Evolutionary conservation across 1,140 invertebrate genomes (phyloP).

Genomic region (Zaprionus kolodkinae): DNA sequence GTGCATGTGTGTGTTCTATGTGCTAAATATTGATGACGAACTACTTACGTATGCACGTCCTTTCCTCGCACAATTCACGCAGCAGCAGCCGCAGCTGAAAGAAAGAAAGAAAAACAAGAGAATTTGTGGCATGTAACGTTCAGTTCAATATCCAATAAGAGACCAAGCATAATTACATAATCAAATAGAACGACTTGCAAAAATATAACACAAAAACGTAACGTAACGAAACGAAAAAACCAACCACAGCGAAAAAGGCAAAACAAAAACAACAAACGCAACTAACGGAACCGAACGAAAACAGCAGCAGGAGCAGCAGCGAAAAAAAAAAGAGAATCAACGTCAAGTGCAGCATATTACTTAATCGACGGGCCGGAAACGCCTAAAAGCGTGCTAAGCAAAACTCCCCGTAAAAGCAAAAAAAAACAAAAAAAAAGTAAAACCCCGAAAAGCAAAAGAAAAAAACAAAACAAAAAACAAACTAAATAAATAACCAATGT

Average conservation of each 20-base stretch:
- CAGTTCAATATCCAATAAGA: conserved; percentile 80
- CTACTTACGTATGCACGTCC: conserved; percentile 56
- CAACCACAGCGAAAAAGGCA: conserved; percentile 8
- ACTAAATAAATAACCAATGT: conserved; percentile 70
- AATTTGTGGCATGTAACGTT: conserved; percentile 57
- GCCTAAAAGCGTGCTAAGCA: conserved; percentile 51
- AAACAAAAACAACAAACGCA: conserved; percentile 18
- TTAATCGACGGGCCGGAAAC: conserved; percentile 73
- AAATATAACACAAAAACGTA: conserved; percentile 41
- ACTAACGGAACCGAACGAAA: conserved; percentile 26
- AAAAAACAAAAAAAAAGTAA: conserved; percentile 45
- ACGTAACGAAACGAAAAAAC: conserved; percentile 26
- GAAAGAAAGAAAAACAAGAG: conserved; percentile 37
- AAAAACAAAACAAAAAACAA: conserved; percentile 30
- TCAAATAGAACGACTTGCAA: conserved; percentile 76
- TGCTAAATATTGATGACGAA: conserved; percentile 75
- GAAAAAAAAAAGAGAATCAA: conserved; percentile 43
- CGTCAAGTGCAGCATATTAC: conserved; percentile 69
- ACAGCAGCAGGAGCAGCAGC: conserved; percentile 22
- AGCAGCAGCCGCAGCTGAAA: conserved; percentile 63
- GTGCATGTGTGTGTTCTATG: conserved; percentile 51
- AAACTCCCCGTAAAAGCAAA: conserved; percentile 49
- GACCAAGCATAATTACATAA: conserved; percentile 83
- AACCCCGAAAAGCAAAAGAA: conserved; percentile 42
- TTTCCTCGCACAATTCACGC: conserved; percentile 47